These are phyloP conservation scores for Philereme vetulata DNA, from an alignment of 2,888 invertebrate species.

Conservation along the genomic window DNA sequence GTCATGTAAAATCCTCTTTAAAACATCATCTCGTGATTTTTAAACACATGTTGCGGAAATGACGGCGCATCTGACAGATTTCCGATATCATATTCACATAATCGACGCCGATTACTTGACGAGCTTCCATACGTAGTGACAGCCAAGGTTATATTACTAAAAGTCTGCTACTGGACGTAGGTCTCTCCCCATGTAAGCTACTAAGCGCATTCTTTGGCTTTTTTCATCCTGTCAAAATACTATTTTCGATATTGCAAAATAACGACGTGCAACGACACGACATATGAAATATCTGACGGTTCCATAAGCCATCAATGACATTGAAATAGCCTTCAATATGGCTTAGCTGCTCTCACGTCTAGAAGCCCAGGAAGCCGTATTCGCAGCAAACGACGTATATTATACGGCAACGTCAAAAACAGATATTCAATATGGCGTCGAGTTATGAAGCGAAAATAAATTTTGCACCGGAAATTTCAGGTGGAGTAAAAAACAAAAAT, in stretches of 20 bases:
- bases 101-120: constrained; percentile 69
- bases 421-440: constrained; percentile 53
- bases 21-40: constrained; percentile 54
- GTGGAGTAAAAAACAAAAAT: constrained; percentile 22
- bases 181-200: no score
- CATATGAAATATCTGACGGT: no score
- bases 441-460: constrained; percentile 38
- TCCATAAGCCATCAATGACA: no score
- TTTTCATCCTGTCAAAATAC: no score
- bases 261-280: no score
- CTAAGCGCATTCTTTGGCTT: no score
- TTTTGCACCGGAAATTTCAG: constrained; percentile 36
- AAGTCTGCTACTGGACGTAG: no score
- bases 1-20: constrained; percentile 43
- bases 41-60: constrained; percentile 76
- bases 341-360: not conserved
- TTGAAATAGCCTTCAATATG: no score
- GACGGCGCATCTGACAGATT: constrained; percentile 69
- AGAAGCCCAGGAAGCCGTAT: constrained; percentile 30
- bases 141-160: not conserved
- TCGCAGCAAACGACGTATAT: constrained; percentile 40
- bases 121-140: constrained; percentile 56
- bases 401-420: constrained; percentile 51
- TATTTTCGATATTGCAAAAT: no score
- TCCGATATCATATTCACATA: constrained; percentile 76